phyloP scores from a whole-genome alignment of 2,888 invertebrate genomes.

The Meghimatium bilineatum region DNA sequence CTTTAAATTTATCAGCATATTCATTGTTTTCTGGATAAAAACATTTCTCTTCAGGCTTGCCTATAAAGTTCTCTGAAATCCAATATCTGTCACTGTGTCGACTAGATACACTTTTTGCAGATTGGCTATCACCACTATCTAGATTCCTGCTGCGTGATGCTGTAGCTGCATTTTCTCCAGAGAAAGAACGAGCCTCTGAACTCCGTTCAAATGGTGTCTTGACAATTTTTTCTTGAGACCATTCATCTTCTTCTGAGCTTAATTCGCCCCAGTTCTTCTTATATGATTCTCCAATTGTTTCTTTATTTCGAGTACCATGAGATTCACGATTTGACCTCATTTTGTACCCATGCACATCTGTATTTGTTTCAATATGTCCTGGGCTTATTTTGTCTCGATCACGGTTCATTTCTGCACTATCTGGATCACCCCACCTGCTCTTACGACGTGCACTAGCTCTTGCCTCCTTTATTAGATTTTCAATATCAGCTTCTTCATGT shows the following conservation, averaged over 20 bases:
- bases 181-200: background rate
- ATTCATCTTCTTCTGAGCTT: constrained; percentile 13
- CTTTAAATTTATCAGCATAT: background rate
- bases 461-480: constrained; percentile 38
- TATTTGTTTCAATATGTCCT: background rate
- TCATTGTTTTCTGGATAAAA: constrained; percentile 37
- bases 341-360: background rate
- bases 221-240: background rate
- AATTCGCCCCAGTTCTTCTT: background rate
- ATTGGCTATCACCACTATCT: background rate
- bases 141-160: background rate
- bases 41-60: constrained; percentile 38
- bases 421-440: background rate
- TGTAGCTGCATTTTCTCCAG: constrained; percentile 10
- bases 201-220: background rate
- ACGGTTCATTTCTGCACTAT: background rate
- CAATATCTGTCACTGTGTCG: background rate
- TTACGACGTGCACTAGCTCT: constrained; percentile 18
- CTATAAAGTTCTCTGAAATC: constrained; percentile 25
- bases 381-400: background rate
- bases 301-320: background rate
- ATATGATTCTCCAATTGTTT: background rate
- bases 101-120: background rate
- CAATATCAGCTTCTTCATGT: constrained; percentile 15
- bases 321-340: background rate